Base-by-base conservation (phyloP, 1,140 invertebrate genomes). In the Drosophila elegans region DNA sequence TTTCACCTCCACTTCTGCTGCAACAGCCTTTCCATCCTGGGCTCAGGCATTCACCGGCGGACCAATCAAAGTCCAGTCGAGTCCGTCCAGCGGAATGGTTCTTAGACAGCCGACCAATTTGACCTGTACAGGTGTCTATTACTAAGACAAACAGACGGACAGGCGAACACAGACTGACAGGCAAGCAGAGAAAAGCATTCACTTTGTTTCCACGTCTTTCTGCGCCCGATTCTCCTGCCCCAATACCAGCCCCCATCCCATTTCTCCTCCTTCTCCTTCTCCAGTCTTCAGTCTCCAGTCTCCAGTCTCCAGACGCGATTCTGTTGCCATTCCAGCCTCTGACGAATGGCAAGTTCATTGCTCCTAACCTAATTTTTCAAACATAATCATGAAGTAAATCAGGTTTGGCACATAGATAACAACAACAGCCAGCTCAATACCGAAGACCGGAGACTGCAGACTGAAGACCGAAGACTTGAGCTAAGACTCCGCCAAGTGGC, bases 331-430 rank as follows among this genome's bases (percentile, higher is more conserved):
- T 72, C 68, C 69, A 73, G 69, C 68, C 71, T 60, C 68, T 79
- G 66, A 89, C 84, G 74, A 89, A 88, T 79, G 78, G 78, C 84
- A 80, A 91, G 89, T 91, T 91, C 90, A 90, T 90, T 91, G 89
- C 90, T 90, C 89, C 89, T 91, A 91, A 91, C 89, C 89, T 91
- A 91, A 91, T 91, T 91, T 91, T 91, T 91, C 84, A 83, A 91
- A 90, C 89, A 91, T 89, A 89, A 89, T 89, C 84, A 89, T 89
- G 85, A 84, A 89, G 84, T 89, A 89, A 89, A 89, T 89, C 84
- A 89, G 84, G 84, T 89, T 89, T 89, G 84, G 84, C 84, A 88
- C 84, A 89, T 89, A 88, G 84, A 90, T 90, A 85, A 88, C 88
- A 86, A 80, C 81, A 85, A 63, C 73, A 36, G 57, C 25, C 72